A percentile compares a stretch with the other conserved stretches of the same genome.
Conservation (phyloP, 2,113 vertebrate species). For the Tragulus kanchil region DNA sequence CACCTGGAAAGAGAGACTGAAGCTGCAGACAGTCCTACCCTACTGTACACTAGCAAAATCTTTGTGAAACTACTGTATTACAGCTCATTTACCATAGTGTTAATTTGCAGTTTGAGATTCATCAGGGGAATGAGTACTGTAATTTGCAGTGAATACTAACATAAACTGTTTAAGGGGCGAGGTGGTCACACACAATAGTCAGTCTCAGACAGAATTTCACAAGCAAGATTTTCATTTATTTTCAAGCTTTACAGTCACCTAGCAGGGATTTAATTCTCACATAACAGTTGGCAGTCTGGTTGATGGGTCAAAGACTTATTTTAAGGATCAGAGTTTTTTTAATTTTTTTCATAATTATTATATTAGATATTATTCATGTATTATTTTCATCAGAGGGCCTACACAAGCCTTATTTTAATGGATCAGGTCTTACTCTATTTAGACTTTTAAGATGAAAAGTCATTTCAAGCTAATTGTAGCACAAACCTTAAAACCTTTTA, state of each 20-base stretch:
- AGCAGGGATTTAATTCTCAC: conserved; percentile 10
- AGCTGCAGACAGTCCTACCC: not conserved
- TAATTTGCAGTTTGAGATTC: not conserved
- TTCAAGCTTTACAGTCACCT: not conserved
- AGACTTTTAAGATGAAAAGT: conserved; percentile 27
- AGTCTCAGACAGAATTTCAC: conserved; percentile 29
- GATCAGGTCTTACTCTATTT: not conserved
- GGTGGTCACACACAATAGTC: not conserved
- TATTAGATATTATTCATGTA: conserved; percentile 16
- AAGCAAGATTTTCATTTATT: conserved; percentile 51
- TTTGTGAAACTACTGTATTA: not conserved
- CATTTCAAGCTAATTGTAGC: conserved; percentile 11
- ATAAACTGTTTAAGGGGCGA: conserved; percentile 18
- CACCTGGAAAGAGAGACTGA: not conserved
- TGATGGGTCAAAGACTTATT: too few relatives aligned
- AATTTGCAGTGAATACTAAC: not conserved
- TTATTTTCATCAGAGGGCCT: conserved; percentile 40
- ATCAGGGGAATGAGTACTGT: not conserved
- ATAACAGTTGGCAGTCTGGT: not conserved
- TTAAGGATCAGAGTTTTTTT: too few relatives aligned
- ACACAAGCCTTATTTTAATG: not conserved
- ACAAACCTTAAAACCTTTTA: conserved; percentile 27
- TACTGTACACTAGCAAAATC: not conserved
- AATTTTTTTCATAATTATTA: too few relatives aligned
- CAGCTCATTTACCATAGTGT: not conserved